These are phyloP conservation scores for Scolopax mira DNA, from an alignment of 2,113 vertebrate species.

Conservation along the genomic window DNA sequence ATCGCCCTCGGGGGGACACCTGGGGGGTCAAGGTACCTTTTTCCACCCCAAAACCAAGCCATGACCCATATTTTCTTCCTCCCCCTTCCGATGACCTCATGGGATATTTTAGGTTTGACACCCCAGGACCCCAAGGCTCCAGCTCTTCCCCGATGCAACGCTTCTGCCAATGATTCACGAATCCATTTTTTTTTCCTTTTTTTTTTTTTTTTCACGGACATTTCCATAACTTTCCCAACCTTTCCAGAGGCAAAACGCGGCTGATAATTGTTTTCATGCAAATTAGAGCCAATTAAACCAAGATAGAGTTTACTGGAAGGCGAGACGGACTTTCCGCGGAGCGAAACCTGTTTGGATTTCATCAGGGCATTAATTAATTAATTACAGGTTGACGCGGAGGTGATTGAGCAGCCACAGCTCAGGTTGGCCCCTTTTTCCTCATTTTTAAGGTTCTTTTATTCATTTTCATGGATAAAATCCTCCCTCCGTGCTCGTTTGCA, in stretches of 20 bases:
- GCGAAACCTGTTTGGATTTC: neutral
- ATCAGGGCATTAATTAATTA: neutral
- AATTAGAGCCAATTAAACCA: conserved; percentile 22
- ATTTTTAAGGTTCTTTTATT: rapidly evolving
- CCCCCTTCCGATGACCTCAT: neutral
- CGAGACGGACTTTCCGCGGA: neutral
- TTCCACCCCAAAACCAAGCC: rapidly evolving
- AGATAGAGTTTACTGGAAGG: neutral
- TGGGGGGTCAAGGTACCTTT: neutral
- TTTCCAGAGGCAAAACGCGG: neutral
- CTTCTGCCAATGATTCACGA: neutral
- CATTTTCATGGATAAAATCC: neutral
- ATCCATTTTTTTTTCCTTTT: neutral
- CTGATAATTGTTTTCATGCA: conserved; percentile 29
- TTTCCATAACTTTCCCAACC: conserved; percentile 43
- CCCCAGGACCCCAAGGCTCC: neutral
- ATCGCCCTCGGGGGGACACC: too few species aligned
- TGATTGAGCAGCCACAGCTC: neutral
- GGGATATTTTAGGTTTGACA: neutral
- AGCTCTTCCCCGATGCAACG: neutral
- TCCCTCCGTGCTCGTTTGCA: too few species aligned
- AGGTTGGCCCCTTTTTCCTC: neutral
- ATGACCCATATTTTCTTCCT: too few species aligned
- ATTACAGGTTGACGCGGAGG: neutral
- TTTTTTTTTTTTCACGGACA: neutral